These are phyloP conservation scores for Meta bourneti DNA, from an alignment of 2,888 invertebrate genomes.

Conservation along the genomic window DNA sequence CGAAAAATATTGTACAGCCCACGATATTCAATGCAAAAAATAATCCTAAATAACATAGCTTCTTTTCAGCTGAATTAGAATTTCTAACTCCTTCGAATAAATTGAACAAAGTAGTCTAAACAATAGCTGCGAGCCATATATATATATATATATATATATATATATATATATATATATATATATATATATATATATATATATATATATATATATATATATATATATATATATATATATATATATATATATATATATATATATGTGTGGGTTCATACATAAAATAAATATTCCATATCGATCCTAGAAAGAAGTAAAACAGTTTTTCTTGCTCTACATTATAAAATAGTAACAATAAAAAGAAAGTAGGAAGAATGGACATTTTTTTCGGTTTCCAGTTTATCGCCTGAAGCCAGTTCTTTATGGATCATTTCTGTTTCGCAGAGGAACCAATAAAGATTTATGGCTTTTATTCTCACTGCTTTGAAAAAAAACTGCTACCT, in stretches of 20 bases:
- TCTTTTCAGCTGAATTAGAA: neutral
- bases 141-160: no score
- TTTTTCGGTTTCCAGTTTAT: conserved; percentile 23
- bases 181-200: no score
- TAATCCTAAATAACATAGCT: no score
- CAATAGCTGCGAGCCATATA: neutral
- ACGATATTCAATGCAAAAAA: no score
- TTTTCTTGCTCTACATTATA: conserved; percentile 16
- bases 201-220: no score
- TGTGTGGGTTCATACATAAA: conserved; percentile 2
- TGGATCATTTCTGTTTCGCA: conserved; percentile 35
- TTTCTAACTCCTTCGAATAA: neutral
- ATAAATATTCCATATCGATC: conserved; percentile 29
- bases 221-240: no score
- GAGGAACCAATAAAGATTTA: conserved; percentile 55
- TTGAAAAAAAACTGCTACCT: conserved; percentile 16
- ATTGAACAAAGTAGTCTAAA: conserved; percentile 5
- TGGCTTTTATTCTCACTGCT: conserved; percentile 20
- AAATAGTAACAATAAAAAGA: conserved; percentile 22
- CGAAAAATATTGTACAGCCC: no score
- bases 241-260: no score
- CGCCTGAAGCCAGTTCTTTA: conserved; percentile 24
- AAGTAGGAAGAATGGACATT: conserved; percentile 21
- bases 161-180: no score
- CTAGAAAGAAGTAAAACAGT: conserved; percentile 31